Percentiles rank a stretch among this genome's conserved stretches.
phyloP scores from a whole-genome alignment of 92 coral and sea anemone species.

The Parazoanthus atlanticus region DNA sequence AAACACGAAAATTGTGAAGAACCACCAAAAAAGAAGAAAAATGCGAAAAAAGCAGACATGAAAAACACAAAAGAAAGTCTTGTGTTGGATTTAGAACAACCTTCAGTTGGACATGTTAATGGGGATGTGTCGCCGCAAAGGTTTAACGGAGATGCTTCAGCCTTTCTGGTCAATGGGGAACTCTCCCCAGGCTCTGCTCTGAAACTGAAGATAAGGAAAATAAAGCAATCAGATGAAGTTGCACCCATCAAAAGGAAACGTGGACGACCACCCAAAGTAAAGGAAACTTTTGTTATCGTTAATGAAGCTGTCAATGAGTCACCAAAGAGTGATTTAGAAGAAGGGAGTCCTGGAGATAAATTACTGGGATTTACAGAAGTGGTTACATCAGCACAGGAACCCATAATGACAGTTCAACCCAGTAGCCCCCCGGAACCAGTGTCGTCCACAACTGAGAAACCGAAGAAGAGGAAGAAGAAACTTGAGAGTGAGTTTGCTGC shows the following conservation, averaged over 20 bases:
- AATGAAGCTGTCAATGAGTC: constrained; percentile 59
- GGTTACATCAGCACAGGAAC: background rate
- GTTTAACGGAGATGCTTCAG: constrained; percentile 67
- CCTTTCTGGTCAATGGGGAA: constrained; percentile 63
- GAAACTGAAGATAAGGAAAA: constrained; percentile 81
- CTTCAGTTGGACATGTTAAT: constrained; percentile 22
- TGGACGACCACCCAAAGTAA: constrained; percentile 78
- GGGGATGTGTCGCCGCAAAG: constrained; percentile 57
- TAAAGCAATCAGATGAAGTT: constrained; percentile 58
- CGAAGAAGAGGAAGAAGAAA: constrained; percentile 39
- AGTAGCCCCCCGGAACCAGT: constrained; percentile 40
- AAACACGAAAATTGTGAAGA: constrained; percentile 20
- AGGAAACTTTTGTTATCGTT: constrained; percentile 76
- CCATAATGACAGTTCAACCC: background rate
- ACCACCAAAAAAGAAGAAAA: constrained; percentile 46
- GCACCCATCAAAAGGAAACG: constrained; percentile 73
- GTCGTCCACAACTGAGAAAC: constrained; percentile 40
- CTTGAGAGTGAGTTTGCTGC: constrained; percentile 26
- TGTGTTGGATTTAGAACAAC: constrained; percentile 25
- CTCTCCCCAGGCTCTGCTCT: constrained; percentile 82
- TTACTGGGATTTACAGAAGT: constrained; percentile 16
- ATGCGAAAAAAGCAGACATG: constrained; percentile 11
- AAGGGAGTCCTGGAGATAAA: background rate
- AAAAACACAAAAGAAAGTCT: constrained; percentile 35
- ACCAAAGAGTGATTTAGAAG: constrained; percentile 25